A percentile compares a stretch with the other conserved stretches of the same genome.
phyloP scores from a whole-genome alignment of 2,888 invertebrate species.

The Cheilosia vulpina region DNA sequence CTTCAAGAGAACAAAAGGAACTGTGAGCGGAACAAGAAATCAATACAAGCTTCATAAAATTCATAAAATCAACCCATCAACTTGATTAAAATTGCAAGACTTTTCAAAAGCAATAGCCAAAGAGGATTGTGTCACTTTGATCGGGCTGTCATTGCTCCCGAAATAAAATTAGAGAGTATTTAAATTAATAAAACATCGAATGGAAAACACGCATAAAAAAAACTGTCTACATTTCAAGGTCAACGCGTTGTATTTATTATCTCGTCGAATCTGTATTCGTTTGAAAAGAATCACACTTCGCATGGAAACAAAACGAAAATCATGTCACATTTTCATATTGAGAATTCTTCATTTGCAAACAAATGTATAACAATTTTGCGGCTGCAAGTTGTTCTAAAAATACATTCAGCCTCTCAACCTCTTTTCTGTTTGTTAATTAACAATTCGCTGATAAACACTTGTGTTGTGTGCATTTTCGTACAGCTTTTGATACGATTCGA shows the following conservation, averaged over 20 bases:
- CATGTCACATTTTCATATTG: too few species aligned
- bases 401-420: background rate
- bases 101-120: too few species aligned
- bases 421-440: background rate
- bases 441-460: background rate
- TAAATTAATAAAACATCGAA: background rate
- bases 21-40: background rate
- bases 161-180: conserved; percentile 23
- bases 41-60: conserved; percentile 2
- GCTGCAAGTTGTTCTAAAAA: conserved; percentile 12
- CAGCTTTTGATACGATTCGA: background rate
- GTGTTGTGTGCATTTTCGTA: background rate
- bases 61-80: conserved; percentile 1
- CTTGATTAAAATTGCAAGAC: background rate
- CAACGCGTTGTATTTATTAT: conserved; percentile 4
- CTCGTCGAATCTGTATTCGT: background rate
- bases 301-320: conserved; percentile 18
- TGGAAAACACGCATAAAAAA: too few species aligned
- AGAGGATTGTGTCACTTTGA: too few species aligned
- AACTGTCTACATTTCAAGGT: conserved; percentile 23
- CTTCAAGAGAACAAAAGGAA: background rate
- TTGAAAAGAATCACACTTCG: background rate
- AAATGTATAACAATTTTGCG: too few species aligned
- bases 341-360: too few species aligned
- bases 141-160: background rate